phyloP scores from a whole-genome alignment of 1,140 invertebrate genomes.

The Samia ricini region DNA sequence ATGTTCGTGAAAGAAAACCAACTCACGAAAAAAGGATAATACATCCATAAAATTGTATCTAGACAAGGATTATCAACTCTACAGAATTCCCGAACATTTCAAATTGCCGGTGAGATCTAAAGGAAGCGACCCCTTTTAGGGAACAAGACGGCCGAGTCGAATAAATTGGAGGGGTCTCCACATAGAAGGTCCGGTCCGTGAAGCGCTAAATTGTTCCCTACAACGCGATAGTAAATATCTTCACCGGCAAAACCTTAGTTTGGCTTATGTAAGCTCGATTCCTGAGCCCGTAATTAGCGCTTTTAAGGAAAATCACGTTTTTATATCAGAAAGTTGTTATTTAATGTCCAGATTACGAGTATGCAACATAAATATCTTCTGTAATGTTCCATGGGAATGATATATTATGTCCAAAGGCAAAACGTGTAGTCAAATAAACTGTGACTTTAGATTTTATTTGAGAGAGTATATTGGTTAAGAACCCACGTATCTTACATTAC shows the following conservation, averaged over 20 bases:
- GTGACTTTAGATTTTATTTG: too few species aligned
- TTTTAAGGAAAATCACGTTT: not conserved
- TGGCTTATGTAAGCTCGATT: not conserved
- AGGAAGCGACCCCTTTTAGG: conserved; percentile 8
- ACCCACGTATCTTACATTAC: too few species aligned
- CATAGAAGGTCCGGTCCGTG: not conserved
- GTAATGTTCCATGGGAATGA: not conserved
- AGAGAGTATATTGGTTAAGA: too few species aligned
- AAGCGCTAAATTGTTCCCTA: conserved; percentile 9
- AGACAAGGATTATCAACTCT: not conserved
- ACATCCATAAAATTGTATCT: too few species aligned
- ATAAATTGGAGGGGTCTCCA: conserved; percentile 9
- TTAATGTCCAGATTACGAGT: not conserved
- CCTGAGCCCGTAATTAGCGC: not conserved
- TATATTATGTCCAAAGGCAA: not conserved
- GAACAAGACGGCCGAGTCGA: conserved; percentile 7
- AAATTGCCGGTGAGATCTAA: conserved; percentile 9
- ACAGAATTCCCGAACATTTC: not conserved
- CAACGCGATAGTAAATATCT: conserved; percentile 1
- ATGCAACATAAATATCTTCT: not conserved
- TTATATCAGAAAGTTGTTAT: not conserved
- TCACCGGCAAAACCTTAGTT: not conserved
- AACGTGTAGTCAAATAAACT: not conserved
- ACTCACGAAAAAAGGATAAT: too few species aligned
- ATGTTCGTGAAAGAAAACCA: too few species aligned